Conservation (phyloP, 2,797 vertebrate genomes). For the Epinephelus awoara region DNA sequence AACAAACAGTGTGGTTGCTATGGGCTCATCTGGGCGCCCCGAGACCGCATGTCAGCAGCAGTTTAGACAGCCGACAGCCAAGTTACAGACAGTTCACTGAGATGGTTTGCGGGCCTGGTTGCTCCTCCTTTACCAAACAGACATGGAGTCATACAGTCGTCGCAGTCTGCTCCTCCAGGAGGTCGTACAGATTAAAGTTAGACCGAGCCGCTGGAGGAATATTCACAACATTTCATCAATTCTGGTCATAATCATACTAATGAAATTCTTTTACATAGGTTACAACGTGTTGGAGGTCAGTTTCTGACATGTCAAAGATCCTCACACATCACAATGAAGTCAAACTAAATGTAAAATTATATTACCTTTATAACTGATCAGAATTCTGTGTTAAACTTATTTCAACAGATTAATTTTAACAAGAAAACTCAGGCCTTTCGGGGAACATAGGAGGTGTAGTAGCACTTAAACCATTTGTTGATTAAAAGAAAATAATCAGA, state of each 20-base stretch:
- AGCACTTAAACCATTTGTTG: neutral
- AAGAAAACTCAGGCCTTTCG: too few species aligned
- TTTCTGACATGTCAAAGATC: neutral
- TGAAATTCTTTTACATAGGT: neutral
- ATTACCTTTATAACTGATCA: too few species aligned
- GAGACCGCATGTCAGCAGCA: constrained; percentile 57
- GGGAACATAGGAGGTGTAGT: too few species aligned
- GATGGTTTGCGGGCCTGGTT: constrained; percentile 19
- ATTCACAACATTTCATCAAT: constrained; percentile 1
- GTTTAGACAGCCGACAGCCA: constrained; percentile 44
- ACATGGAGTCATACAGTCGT: neutral
- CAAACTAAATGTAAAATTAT: too few species aligned
- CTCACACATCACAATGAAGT: too few species aligned
- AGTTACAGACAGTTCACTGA: constrained; percentile 58
- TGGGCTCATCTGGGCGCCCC: constrained; percentile 67
- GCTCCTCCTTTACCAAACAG: constrained; percentile 51
- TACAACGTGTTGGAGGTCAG: neutral
- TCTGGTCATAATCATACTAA: neutral
- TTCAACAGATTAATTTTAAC: too few species aligned
- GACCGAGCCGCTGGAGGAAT: neutral
- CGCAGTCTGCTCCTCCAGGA: constrained; percentile 25
- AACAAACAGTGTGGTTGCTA: constrained; percentile 84
- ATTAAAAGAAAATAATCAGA: neutral
- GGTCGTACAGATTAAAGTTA: neutral
- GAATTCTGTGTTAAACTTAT: too few species aligned